Evolutionary conservation across 2,797 vertebrate species (phyloP).

Genomic region (Phoeniculus purpureus): DNA sequence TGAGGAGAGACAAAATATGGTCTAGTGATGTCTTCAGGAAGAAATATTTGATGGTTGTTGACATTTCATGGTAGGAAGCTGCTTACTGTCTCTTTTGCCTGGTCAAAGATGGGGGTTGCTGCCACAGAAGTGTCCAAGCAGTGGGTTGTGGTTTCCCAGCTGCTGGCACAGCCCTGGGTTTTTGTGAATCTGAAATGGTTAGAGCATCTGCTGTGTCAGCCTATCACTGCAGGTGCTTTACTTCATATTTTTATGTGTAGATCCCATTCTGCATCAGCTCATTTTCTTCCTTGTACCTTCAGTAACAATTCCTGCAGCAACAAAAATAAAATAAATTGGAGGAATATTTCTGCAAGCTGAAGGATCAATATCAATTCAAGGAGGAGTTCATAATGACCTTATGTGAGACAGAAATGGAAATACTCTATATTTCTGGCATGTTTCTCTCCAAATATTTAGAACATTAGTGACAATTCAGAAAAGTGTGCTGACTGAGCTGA

Average conservation of each 20-base stretch:
- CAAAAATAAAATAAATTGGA: constrained; percentile 68
- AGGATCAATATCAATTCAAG: constrained; percentile 75
- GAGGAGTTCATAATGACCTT: constrained; percentile 72
- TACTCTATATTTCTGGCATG: constrained; percentile 66
- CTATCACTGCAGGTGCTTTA: constrained; percentile 29
- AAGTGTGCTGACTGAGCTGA: constrained; percentile 82
- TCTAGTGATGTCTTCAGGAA: constrained; percentile 37
- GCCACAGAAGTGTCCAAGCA: not conserved
- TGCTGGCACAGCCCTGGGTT: not conserved
- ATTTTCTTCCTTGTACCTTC: constrained; percentile 58
- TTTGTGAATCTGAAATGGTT: constrained; percentile 54
- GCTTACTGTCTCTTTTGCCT: not conserved
- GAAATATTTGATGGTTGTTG: constrained; percentile 28
- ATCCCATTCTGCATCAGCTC: constrained; percentile 55
- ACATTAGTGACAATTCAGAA: constrained; percentile 76
- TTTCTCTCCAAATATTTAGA: constrained; percentile 80
- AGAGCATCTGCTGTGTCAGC: constrained; percentile 58
- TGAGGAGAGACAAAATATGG: constrained; percentile 29
- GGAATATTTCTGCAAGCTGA: constrained; percentile 66
- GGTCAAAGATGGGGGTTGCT: not conserved
- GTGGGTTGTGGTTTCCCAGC: not conserved
- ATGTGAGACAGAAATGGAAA: constrained; percentile 73
- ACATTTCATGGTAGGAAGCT: constrained; percentile 28
- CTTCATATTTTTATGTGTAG: constrained; percentile 7
- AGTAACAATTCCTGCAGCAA: constrained; percentile 61